These are phyloP conservation scores for Cephus pulcher DNA, from an alignment of 2,888 invertebrate species.

Conservation along the genomic window DNA sequence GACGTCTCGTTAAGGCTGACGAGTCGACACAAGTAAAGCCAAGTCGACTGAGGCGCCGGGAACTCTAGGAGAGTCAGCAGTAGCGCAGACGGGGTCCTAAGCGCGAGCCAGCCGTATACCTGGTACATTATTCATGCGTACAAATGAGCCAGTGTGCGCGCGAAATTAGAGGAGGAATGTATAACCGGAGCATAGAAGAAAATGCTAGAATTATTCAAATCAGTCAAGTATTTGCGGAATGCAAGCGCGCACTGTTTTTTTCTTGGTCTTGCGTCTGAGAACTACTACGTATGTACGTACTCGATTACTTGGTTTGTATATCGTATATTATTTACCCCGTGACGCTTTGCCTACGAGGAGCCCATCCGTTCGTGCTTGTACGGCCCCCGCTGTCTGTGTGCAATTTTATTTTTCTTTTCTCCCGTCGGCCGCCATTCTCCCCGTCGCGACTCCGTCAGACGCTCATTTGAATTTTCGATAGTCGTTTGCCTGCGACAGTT, in stretches of 20 bases:
- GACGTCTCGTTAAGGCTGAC: slow-evolving; percentile 40
- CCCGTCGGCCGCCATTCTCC: neutral
- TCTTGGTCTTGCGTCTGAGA: slow-evolving; percentile 9
- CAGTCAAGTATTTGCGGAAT: slow-evolving; percentile 34
- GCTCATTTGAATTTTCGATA: slow-evolving; percentile 38
- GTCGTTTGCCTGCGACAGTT: slow-evolving; percentile 37
- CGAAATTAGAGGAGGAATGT: slow-evolving; percentile 5
- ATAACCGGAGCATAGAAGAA: slow-evolving; percentile 5
- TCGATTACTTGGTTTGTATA: neutral
- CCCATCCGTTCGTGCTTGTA: slow-evolving; percentile 2
- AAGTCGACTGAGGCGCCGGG: neutral
- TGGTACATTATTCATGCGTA: no score
- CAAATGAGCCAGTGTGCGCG: slow-evolving; percentile 10
- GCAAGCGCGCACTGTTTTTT: slow-evolving; percentile 15
- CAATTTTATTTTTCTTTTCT: no score
- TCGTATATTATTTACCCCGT: no score
- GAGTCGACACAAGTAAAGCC: slow-evolving; percentile 22
- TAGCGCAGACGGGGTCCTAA: no score
- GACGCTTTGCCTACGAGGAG: neutral
- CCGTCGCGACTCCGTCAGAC: slow-evolving; percentile 9
- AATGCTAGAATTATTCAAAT: slow-evolving; percentile 40
- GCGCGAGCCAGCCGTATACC: no score
- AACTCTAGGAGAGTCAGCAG: neutral
- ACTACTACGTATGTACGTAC: slow-evolving; percentile 14
- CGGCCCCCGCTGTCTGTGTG: neutral